These are phyloP conservation scores for Mythimna ferrago DNA, from an alignment of 2,888 invertebrate genomes.

Conservation along the genomic window DNA sequence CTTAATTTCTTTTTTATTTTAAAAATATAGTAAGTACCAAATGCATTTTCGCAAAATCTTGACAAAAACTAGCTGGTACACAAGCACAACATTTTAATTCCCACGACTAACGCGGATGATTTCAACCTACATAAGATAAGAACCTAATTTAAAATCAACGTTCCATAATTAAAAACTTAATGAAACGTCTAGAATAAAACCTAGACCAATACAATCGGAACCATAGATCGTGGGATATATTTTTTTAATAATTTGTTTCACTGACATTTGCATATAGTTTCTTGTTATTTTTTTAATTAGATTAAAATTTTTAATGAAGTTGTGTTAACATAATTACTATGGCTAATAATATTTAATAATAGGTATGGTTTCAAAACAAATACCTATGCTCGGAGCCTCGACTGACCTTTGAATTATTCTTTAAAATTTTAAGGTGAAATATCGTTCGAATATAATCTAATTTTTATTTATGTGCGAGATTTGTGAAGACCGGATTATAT, in stretches of 20 bases:
- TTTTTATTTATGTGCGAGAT: slow-evolving; percentile 58
- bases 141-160: slow-evolving; percentile 12
- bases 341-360: slow-evolving; percentile 68
- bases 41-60: neutral
- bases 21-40: neutral
- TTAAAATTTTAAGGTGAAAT: slow-evolving; percentile 42
- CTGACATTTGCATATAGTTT: slow-evolving; percentile 56
- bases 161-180: slow-evolving; percentile 24
- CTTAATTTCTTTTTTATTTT: neutral
- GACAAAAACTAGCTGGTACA: neutral
- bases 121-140: slow-evolving; percentile 1
- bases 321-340: slow-evolving; percentile 72
- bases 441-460: slow-evolving; percentile 51
- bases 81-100: neutral
- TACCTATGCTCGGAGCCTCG: slow-evolving; percentile 70
- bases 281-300: slow-evolving; percentile 17
- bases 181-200: slow-evolving; percentile 35
- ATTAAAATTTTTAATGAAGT: slow-evolving; percentile 50
- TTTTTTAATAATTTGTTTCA: slow-evolving; percentile 29
- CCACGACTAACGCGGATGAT: slow-evolving; percentile 24
- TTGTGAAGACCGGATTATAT: slow-evolving; percentile 22
- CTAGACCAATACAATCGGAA: slow-evolving; percentile 11
- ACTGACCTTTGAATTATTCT: slow-evolving; percentile 71
- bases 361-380: slow-evolving; percentile 66
- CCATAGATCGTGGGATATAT: slow-evolving; percentile 44